Conservation (phyloP, 1,140 invertebrate species). For the Macrosteles quadrilineatus region DNA sequence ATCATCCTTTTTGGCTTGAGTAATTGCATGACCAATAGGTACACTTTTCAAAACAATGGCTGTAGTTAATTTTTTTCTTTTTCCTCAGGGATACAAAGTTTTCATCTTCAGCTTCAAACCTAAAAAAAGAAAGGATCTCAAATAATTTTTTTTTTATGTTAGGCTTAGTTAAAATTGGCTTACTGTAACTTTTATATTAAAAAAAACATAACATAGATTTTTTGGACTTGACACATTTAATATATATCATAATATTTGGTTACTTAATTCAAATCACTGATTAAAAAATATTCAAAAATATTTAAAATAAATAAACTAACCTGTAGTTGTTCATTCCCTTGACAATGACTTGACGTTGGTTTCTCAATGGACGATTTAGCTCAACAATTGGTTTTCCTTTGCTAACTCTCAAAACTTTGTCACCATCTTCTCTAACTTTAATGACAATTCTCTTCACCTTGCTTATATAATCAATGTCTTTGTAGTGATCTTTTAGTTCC, state of each 20-base stretch:
- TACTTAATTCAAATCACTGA: background rate
- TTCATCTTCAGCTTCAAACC: background rate
- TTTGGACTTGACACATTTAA: background rate
- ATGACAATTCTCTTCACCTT: background rate
- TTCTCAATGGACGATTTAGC: no score
- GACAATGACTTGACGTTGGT: background rate
- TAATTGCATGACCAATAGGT: background rate
- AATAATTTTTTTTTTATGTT: background rate
- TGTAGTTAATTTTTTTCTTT: background rate
- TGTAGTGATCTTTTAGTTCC: background rate
- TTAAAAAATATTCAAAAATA: background rate
- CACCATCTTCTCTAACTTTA: background rate
- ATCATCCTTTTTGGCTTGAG: conserved; percentile 27
- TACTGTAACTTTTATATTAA: background rate
- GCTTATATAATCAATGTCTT: conserved; percentile 26
- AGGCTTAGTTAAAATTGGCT: background rate
- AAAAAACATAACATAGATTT: background rate
- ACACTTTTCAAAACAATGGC: background rate
- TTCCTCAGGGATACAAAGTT: background rate
- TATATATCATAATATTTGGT: background rate
- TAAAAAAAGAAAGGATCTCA: background rate
- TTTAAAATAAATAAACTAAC: no score
- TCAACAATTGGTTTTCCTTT: no score
- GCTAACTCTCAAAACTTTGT: no score
- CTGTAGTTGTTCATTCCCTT: background rate